Conservation (phyloP, 2,113 vertebrate genomes). For the Pseudorectes ferrugineus region DNA sequence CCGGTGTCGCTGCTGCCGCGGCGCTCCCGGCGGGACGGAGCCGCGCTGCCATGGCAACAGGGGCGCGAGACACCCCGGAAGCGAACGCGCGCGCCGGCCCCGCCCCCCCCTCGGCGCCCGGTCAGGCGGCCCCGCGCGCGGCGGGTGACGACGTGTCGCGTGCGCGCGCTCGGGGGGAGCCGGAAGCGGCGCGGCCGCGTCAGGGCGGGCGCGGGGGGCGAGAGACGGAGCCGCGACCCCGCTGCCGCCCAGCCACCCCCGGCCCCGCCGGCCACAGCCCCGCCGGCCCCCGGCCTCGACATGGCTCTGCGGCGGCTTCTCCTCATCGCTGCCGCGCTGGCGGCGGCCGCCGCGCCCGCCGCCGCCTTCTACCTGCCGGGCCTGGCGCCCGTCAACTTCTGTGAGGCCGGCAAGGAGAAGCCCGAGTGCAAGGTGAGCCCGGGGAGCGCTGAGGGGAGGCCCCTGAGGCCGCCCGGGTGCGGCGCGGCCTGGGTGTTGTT, state of each 20-base stretch:
- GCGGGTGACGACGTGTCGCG: too few species aligned
- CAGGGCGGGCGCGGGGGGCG: too few species aligned
- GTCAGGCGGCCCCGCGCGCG: not conserved
- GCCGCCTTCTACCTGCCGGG: slow-evolving; percentile 90
- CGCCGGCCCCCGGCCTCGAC: not conserved
- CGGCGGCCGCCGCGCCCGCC: not conserved
- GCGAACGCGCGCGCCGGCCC: not conserved
- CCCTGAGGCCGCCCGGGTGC: not conserved
- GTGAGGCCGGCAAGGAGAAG: slow-evolving; percentile 61
- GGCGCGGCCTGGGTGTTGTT: not conserved
- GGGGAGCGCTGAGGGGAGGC: not conserved
- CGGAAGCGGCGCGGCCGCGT: too few species aligned
- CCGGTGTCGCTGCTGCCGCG: not conserved
- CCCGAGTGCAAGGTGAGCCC: slow-evolving; percentile 84
- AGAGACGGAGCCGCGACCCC: too few species aligned
- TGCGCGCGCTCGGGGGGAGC: too few species aligned
- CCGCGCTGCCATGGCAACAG: not conserved
- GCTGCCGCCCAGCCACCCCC: too few species aligned
- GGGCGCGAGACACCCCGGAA: not conserved
- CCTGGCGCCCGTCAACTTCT: slow-evolving; percentile 96
- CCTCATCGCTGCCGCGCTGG: not conserved
- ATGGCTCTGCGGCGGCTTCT: slow-evolving; percentile 21
- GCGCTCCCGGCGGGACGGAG: not conserved
- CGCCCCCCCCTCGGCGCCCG: not conserved
- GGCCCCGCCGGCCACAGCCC: not conserved